These are phyloP conservation scores for Exaiptasia diaphana DNA, from an alignment of 64 coral and sea anemone species.

Conservation along the genomic window DNA sequence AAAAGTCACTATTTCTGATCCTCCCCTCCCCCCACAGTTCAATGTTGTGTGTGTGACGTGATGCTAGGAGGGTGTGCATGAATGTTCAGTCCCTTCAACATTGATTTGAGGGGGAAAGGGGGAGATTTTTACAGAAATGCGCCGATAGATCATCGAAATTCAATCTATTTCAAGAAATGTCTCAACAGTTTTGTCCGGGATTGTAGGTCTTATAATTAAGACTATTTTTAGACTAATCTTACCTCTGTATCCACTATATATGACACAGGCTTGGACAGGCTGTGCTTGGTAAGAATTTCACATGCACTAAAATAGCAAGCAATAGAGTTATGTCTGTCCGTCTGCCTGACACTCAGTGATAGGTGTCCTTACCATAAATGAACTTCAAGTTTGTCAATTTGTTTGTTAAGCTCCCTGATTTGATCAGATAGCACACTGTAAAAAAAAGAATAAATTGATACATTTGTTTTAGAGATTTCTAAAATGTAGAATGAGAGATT, in stretches of 20 bases:
- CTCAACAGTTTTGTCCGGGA: too few relatives aligned
- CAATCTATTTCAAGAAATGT: too few relatives aligned
- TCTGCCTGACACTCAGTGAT: background rate
- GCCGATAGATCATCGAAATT: too few relatives aligned
- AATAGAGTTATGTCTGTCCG: background rate
- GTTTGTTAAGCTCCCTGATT: conserved; percentile 70
- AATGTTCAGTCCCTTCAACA: too few relatives aligned
- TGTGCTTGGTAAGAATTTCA: conserved; percentile 72
- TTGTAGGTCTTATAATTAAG: too few relatives aligned
- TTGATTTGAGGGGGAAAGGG: too few relatives aligned
- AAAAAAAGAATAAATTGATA: background rate
- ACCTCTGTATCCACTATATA: conserved; percentile 85
- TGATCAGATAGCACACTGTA: conserved; percentile 78
- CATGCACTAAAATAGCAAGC: conserved; percentile 49
- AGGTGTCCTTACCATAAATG: conserved; percentile 49
- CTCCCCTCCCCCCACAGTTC: too few relatives aligned
- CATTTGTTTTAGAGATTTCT: background rate
- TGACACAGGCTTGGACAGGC: conserved; percentile 75
- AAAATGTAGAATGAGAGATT: too few relatives aligned
- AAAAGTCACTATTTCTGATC: too few relatives aligned
- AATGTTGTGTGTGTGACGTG: too few relatives aligned
- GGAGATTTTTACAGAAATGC: too few relatives aligned
- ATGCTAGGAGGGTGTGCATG: too few relatives aligned
- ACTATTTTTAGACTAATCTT: background rate
- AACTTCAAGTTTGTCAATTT: conserved; percentile 67